A percentile compares a stretch with the other conserved stretches of the same genome.
These are phyloP conservation scores for Cydia amplana DNA, from an alignment of 1,140 invertebrate genomes.

Conservation along the genomic window DNA sequence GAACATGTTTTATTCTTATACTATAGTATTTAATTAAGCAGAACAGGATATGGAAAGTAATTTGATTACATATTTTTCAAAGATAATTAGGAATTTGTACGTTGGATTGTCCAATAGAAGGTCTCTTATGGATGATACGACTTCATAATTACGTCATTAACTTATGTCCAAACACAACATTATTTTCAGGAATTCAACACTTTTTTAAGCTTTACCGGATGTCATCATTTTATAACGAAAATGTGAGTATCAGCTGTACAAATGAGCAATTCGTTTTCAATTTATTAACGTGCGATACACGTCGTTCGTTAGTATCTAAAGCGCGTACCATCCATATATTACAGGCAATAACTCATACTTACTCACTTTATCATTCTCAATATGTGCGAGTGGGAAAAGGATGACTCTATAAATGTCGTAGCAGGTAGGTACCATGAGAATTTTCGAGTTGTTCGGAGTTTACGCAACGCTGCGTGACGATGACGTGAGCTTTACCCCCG, in stretches of 20 bases:
- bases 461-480: constrained; percentile 41
- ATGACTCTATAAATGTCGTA: not conserved
- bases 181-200: not conserved
- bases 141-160: no score
- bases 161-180: not conserved
- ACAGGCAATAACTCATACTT: not conserved
- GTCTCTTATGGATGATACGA: no score
- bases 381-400: not conserved
- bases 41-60: no score
- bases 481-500: constrained; percentile 33
- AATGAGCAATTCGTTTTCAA: constrained; percentile 29
- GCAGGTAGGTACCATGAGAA: not conserved
- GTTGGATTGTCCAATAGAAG: no score
- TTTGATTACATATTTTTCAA: no score
- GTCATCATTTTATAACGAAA: not conserved
- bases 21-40: no score
- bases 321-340: not conserved
- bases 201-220: not conserved
- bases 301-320: not conserved
- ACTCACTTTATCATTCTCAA: constrained; percentile 4
- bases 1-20: no score
- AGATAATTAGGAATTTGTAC: no score
- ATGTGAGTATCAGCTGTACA: not conserved
- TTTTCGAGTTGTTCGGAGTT: constrained; percentile 27
- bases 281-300: constrained; percentile 22